Evolutionary conservation across 2,113 vertebrate species (phyloP), one percentile per base, ranked within the genome.

Genomic region (Trogon surrucura): DNA sequence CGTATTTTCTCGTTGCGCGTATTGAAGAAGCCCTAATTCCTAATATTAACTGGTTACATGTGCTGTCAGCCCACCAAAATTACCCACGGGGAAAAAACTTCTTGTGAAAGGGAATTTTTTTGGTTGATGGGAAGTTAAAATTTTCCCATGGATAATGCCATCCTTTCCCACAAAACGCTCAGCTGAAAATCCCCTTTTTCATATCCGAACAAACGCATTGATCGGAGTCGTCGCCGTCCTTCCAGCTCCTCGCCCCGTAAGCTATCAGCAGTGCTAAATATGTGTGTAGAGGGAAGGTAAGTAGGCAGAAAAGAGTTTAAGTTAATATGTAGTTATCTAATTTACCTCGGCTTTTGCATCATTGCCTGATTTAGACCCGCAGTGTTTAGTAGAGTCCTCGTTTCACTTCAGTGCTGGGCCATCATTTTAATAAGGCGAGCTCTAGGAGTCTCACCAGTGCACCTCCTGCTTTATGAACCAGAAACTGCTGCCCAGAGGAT

Each of bases 251-350:
- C 85, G 38, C 21, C 19, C 69, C 54, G 21, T 88, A 84, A 92
- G 77, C 54, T 57, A 10, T 41, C 44, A 81, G 77, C 57, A 65
- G 14, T 79, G 61, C 85, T 92, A 81, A 84, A 89, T 94, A 50
- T 75, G 41, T 65, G 16, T 69, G 50, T 86, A 72, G 69, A 21
- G 60, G 71, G 91, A 96, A 86, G 83, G 85, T 94, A 96, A 97
- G 65, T 54, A 88, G 85, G 93, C 92, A 95, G 95, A 97, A 96
- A 78, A 88, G 69, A 88, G 72, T 95, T 93, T 93, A 91, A 91
- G 85, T 94, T 92, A 93, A 88, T 92, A 93, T 88, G 77, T 95
- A 88, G 88, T 92, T 85, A 95, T 78, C 75, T 96, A 83, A 97
- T 95, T 91, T 96, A 84, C 85, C 83, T 96, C 0, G 15, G 77